Evolutionary conservation across 2,797 vertebrate genomes (phyloP), one percentile per base, ranked within the genome.

Genomic region (Esox masquinongy): DNA sequence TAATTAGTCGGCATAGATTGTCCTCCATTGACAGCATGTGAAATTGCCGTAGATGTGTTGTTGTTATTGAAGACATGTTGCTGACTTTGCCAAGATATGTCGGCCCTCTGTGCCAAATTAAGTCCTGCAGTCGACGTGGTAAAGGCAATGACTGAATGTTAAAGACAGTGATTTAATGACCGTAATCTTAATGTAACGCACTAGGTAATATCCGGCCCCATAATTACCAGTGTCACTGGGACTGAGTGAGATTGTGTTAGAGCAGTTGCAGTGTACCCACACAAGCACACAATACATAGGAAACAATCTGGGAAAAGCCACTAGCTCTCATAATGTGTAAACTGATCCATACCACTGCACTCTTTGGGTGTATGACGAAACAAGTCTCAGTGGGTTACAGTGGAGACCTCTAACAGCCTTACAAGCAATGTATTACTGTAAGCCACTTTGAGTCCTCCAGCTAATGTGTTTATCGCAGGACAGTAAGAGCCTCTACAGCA

Each of bases 111-210:
- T 59, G 19, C 22, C 56, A 59, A 7, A 59, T 19, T 9, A 63
- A 29, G 24, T 11, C 51, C 51, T n/a, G 1, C 24, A 63, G 59
- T 11, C 12, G 9, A 3, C 59, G 14, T 29, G 59, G 24, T 24
- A 0, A 19, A 53, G 17, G 4, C 51, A 17, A 19, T 19, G 15
- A 53, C 50, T 53, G 16, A 53, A 17, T 19, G 50, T 17, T 63
- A 3, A 63, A 63, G 59, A 63, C 59, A 26, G n/a, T 63, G 24
- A 63, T 63, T 53, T 63, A 63, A 63, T 29, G 59, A 63, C 24
- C 12, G n/a, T 26, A 29, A 11, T 24, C 2, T 24, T 0, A 29
- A 63, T 63, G 22, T 63, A 15, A 26, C 59, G 3, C 59, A 12
- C 24, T 29, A 8, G 4, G 22, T 29, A 26, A 26, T 61, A 22